Conservation (phyloP, 2,113 vertebrate species). For the Microtus richardsoni region DNA sequence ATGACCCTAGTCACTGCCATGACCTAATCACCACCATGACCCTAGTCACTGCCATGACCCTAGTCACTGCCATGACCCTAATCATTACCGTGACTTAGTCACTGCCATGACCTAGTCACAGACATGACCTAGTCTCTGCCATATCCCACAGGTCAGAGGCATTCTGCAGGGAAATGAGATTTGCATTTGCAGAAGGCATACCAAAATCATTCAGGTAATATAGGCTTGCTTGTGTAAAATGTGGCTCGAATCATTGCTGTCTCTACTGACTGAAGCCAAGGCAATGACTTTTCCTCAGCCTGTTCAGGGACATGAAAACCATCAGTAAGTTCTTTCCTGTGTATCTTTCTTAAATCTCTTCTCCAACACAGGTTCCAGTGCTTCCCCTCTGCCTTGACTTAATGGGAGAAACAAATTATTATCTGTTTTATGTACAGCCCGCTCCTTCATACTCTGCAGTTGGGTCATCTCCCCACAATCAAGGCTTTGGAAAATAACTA, state of each 20-base stretch:
- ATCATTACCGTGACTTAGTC: too few relatives aligned
- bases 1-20: too few relatives aligned
- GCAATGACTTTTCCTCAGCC: not conserved
- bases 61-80: too few relatives aligned
- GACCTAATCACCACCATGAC: too few relatives aligned
- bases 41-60: too few relatives aligned
- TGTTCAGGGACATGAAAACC: conserved; percentile 38
- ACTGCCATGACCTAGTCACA: not conserved
- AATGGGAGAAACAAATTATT: conserved; percentile 6
- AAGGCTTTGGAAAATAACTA: conserved; percentile 62
- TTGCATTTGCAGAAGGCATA: not conserved
- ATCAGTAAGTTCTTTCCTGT: conserved; percentile 18
- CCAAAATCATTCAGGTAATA: not conserved
- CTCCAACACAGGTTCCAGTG: conserved; percentile 22
- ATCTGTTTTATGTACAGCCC: conserved; percentile 14
- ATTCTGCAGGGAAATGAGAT: not conserved
- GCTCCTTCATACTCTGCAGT: conserved; percentile 29
- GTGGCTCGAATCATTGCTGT: not conserved
- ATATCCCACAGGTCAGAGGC: not conserved
- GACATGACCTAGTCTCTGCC: not conserved
- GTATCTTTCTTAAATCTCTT: not conserved
- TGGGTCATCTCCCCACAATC: not conserved
- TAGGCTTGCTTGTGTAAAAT: not conserved
- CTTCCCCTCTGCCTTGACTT: not conserved
- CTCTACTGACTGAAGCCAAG: not conserved